Base-by-base conservation (phyloP, 1,140 invertebrate species). In the Rhopalosiphum maidis region DNA sequence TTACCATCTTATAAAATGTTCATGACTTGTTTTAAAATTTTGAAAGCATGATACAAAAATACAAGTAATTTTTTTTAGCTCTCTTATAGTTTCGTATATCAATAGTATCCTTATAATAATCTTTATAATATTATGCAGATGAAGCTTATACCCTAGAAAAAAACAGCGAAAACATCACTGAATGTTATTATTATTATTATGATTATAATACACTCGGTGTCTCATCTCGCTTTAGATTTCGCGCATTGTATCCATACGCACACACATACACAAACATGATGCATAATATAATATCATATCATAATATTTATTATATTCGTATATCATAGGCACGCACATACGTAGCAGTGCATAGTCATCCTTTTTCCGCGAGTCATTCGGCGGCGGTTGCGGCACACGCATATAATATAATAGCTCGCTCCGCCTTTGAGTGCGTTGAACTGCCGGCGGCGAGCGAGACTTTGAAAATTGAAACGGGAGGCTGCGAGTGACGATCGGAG, bases 301-400 rank as follows among this genome's bases (percentile, higher is more conserved):
- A n/a, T 77, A 51, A 51, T 51, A 51, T 51, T 21, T 51, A 51
- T 51, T 18, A 51, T 51, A 18, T 51, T 51, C 46, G 46, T 46
- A 60, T 60, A 54, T 25, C 9, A n/a, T n/a, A 77, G 30, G 60
- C 41, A 46, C 85, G 83, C 83, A 41, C 41, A 43, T 23, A 15
- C 8, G n/a, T 18, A 68, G 30, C 60, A 68, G 60, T 77, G 60
- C 43, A 23, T 35, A 88, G 48, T 54, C 88, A 55, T 89, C 88
- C 51, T 89, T 89, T 89, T 89, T 89, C 88, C 88, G 88, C 88
- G n/a, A 89, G 88, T 89, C 88, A 89, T 89, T 55, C 87, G 48
- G 22, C 35, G 87, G 83, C 83, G 43, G 85, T 35, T 8, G 35
- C 51, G 7, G 87, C 8, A 54, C 7, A n/a, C n/a, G 87, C 46